These are phyloP conservation scores for Crotalus horridus DNA, from an alignment of 2,113 vertebrate species.

Conservation along the genomic window DNA sequence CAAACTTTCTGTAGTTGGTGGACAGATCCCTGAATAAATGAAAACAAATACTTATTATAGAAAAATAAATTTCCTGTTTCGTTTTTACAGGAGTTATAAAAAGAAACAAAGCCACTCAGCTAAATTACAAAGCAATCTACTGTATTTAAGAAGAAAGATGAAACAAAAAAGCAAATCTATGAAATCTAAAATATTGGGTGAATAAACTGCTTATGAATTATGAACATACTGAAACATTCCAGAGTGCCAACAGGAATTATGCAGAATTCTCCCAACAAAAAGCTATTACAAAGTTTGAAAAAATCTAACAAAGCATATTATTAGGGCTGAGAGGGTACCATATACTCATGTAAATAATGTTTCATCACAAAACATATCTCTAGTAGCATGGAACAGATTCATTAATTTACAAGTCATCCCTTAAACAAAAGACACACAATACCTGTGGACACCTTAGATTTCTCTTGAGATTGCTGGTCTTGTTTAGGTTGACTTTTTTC, in stretches of 20 bases:
- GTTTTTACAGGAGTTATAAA: not conserved
- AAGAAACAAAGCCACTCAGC: not conserved
- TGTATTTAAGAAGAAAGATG: not conserved
- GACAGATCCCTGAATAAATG: slow-evolving; percentile 49
- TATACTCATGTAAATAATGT: not conserved
- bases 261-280: not conserved
- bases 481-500: slow-evolving; percentile 40
- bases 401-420: not conserved
- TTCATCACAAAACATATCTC: slow-evolving; percentile 16
- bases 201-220: not conserved
- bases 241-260: not conserved
- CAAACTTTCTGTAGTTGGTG: slow-evolving; percentile 26
- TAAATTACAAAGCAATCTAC: not conserved
- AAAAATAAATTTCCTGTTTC: not conserved
- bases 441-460: slow-evolving; percentile 57
- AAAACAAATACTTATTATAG: not conserved
- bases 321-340: not conserved
- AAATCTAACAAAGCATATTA: not conserved
- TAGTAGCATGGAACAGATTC: not conserved
- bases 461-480: slow-evolving; percentile 24
- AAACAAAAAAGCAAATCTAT: not conserved
- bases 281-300: not conserved
- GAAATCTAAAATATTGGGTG: slow-evolving; percentile 5
- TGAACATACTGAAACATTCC: not conserved
- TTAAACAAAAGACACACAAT: not conserved